A percentile compares a stretch with the other conserved stretches of the same genome.
These are phyloP conservation scores for Datnioides undecimradiatus DNA, from an alignment of 2,113 vertebrate species.

Conservation along the genomic window DNA sequence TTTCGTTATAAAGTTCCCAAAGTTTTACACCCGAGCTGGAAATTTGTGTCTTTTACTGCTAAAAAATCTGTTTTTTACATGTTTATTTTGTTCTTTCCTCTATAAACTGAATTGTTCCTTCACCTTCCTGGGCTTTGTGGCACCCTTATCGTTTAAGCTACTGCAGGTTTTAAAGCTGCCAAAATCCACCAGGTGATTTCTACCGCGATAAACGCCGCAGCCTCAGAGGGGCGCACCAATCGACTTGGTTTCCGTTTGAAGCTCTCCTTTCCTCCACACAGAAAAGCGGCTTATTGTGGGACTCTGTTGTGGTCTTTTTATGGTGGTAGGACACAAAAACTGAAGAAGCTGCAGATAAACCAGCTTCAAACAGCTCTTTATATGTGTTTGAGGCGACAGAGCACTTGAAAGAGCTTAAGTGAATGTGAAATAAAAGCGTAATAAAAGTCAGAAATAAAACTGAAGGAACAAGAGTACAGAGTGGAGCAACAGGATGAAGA, in stretches of 20 bases:
- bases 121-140: not conserved
- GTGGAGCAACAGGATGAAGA: not conserved
- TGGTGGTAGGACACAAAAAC: conserved; percentile 8
- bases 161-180: conserved; percentile 28
- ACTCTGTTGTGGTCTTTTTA: conserved; percentile 16
- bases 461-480: not conserved
- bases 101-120: not conserved
- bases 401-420: no score
- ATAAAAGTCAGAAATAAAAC: conserved; percentile 2
- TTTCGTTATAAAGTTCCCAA: no score
- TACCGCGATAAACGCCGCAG: conserved; percentile 37
- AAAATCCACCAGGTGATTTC: conserved; percentile 48
- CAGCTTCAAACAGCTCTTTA: conserved; percentile 1
- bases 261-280: not conserved
- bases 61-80: no score
- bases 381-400: not conserved
- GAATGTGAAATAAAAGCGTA: conserved; percentile 3
- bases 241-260: conserved; percentile 14
- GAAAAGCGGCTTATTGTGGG: conserved; percentile 21
- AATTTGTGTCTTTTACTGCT: not conserved
- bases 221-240: conserved; percentile 10
- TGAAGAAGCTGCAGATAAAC: conserved; percentile 18
- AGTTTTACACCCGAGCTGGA: not conserved
- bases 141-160: no score
- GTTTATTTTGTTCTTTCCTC: not conserved